A percentile compares a stretch with the other conserved stretches of the same genome.
Evolutionary conservation across 2,113 vertebrate species (phyloP).

Genomic region (Pardalotus punctatus): DNA sequence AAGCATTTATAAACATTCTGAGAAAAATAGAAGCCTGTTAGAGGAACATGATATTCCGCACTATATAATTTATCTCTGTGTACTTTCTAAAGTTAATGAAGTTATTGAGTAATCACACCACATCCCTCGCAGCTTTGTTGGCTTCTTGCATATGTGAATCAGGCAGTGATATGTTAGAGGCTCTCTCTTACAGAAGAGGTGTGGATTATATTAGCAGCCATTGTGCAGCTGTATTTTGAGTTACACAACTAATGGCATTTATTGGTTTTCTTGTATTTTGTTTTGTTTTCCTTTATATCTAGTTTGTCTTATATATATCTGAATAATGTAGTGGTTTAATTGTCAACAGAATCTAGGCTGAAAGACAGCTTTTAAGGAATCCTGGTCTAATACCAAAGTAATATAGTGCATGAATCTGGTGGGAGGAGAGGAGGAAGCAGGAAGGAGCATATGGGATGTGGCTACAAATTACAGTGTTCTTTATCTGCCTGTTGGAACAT

Average conservation of each 20-base stretch:
- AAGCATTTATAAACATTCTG: not conserved
- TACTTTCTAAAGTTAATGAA: slow-evolving; percentile 7
- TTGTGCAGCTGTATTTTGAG: not conserved
- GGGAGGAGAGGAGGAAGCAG: not conserved
- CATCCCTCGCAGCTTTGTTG: not conserved
- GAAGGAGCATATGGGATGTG: not conserved
- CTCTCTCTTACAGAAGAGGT: not conserved
- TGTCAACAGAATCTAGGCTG: not conserved
- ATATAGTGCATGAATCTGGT: not conserved
- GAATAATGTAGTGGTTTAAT: not conserved
- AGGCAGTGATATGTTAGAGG: not conserved
- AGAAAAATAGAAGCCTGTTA: not conserved
- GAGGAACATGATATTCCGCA: not conserved
- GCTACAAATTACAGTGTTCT: not conserved
- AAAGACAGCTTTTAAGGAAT: not conserved
- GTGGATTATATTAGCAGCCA: not conserved
- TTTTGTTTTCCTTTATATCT: not conserved
- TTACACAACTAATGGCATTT: not conserved
- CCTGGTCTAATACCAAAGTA: not conserved
- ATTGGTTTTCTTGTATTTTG: not conserved
- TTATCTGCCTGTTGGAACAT: not conserved
- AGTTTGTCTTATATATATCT: not conserved
- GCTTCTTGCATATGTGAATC: not conserved
- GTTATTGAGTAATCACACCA: not conserved
- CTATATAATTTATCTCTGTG: not conserved